phyloP scores from a whole-genome alignment of 2,888 invertebrate genomes.

The Pandemis corylana region DNA sequence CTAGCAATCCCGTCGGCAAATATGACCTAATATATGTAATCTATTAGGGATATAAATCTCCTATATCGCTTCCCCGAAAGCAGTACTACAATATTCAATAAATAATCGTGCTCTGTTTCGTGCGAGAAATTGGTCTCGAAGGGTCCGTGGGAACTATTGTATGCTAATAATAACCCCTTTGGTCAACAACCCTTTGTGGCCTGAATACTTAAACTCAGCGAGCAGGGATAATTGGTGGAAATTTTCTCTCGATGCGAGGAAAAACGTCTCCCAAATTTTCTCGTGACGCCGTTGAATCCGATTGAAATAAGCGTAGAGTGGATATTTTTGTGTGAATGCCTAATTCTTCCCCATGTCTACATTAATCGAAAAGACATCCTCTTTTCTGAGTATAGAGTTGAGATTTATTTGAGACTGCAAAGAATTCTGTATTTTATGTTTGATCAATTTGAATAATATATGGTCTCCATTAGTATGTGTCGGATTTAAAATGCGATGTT shows the following conservation, averaged over 20 bases:
- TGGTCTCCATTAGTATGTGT: background rate
- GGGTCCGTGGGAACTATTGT: slow-evolving; percentile 23
- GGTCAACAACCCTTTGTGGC: slow-evolving; percentile 20
- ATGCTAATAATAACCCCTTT: slow-evolving; percentile 31
- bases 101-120: slow-evolving; percentile 8
- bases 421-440: background rate
- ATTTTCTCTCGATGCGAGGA: background rate
- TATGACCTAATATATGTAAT: slow-evolving; percentile 12
- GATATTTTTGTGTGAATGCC: background rate
- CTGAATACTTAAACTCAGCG: slow-evolving; percentile 1
- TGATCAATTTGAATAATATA: background rate
- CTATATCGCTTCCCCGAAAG: slow-evolving; percentile 7
- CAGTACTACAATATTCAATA: slow-evolving; percentile 24
- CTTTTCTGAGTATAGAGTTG: background rate
- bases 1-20: background rate
- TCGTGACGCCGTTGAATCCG: background rate
- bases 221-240: slow-evolving; percentile 19
- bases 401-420: background rate
- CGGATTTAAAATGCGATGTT: background rate
- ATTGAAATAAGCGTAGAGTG: background rate
- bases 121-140: slow-evolving; percentile 23
- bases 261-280: background rate
- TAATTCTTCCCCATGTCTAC: background rate
- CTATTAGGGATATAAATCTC: slow-evolving; percentile 29
- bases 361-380: background rate